A percentile compares a stretch with the other conserved stretches of the same genome.
Conservation (phyloP, 2,113 vertebrate genomes). For the Serinus canaria region DNA sequence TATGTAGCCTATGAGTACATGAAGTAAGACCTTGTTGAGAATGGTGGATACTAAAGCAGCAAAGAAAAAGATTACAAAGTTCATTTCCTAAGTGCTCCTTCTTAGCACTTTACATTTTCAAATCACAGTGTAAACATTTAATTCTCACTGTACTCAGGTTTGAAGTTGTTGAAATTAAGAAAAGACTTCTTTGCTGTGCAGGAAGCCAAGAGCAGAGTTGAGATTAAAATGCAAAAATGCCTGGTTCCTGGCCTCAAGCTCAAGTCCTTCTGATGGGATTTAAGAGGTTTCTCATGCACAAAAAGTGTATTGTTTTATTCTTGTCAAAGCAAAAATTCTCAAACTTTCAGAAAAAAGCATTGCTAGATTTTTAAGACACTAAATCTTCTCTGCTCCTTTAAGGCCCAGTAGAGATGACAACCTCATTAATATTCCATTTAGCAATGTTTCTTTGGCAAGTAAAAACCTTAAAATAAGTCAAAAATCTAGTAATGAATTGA, state of each 20-base stretch:
- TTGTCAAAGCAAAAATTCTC: conserved; percentile 10
- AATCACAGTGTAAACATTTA: conserved; percentile 45
- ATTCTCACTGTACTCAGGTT: conserved; percentile 19
- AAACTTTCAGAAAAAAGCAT: neutral
- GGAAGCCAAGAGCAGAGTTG: conserved; percentile 11
- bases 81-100: conserved; percentile 41
- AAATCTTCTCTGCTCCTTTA: neutral
- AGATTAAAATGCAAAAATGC: conserved; percentile 1
- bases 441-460: neutral
- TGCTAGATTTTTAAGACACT: neutral
- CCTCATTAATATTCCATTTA: neutral
- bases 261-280: neutral
- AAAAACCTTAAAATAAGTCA: neutral
- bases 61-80: conserved; percentile 27
- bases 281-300: conserved; percentile 9
- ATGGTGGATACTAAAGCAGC: conserved; percentile 24
- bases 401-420: neutral
- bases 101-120: conserved; percentile 43
- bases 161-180: conserved; percentile 50
- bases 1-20: neutral
- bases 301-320: neutral
- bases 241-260: neutral
- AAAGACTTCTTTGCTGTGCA: conserved; percentile 18
- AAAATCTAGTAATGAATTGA: neutral
- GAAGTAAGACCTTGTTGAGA: conserved; percentile 17